A percentile compares a stretch with the other conserved stretches of the same genome.
phyloP scores from a whole-genome alignment of 1,140 invertebrate genomes.

The Bradynema listronoti region DNA sequence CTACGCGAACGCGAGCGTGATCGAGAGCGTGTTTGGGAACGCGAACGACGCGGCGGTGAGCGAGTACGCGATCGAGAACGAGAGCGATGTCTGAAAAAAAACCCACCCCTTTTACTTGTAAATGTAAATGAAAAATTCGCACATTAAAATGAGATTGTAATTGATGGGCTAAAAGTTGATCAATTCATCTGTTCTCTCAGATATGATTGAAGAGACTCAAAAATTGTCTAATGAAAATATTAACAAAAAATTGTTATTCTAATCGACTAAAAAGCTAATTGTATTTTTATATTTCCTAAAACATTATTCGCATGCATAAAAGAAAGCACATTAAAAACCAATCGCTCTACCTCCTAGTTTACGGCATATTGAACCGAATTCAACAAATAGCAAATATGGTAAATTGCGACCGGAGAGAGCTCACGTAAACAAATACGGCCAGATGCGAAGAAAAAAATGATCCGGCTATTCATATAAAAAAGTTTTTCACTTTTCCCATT shows the following conservation, averaged over 20 bases:
- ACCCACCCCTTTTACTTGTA: not conserved
- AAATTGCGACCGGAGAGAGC: too few species aligned
- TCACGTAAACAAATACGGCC: too few species aligned
- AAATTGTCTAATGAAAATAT: not conserved
- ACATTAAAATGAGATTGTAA: not conserved
- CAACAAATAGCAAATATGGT: too few species aligned
- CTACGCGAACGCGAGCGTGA: slow-evolving; percentile 13
- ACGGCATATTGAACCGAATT: too few species aligned
- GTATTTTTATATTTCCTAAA: too few species aligned
- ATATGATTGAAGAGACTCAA: not conserved
- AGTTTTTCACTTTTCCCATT: too few species aligned
- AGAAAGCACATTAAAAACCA: too few species aligned
- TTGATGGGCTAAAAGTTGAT: not conserved
- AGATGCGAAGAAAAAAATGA: too few species aligned
- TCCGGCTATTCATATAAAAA: too few species aligned
- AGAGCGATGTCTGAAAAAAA: slow-evolving; percentile 3
- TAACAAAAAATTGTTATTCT: not conserved
- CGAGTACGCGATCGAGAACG: slow-evolving; percentile 23
- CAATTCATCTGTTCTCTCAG: not conserved
- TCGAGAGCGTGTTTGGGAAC: slow-evolving; percentile 10
- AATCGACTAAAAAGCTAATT: too few species aligned
- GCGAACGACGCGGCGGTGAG: slow-evolving; percentile 18
- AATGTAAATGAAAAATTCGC: not conserved
- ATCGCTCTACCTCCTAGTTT: too few species aligned
- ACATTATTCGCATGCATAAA: too few species aligned